These are phyloP conservation scores for Parazoanthus atlanticus DNA, from an alignment of 92 coral and sea anemone species.

Conservation along the genomic window DNA sequence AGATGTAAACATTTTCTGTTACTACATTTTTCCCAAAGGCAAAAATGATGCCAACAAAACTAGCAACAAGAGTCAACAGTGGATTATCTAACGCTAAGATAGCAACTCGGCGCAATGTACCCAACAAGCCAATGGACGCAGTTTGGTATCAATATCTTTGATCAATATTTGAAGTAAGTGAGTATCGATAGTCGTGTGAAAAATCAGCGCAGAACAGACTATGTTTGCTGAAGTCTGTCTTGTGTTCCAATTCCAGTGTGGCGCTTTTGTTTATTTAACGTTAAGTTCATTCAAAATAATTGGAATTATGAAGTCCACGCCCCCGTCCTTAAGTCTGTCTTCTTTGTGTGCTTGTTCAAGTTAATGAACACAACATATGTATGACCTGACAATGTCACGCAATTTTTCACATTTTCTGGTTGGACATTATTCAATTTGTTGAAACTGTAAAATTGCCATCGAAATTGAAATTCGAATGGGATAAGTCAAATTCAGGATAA, in stretches of 20 bases:
- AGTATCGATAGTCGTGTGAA: slow-evolving; percentile 26
- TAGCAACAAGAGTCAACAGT: background rate
- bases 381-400: slow-evolving; percentile 16
- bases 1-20: background rate
- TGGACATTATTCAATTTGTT: background rate
- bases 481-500: background rate
- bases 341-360: slow-evolving; percentile 19
- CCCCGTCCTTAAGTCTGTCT: slow-evolving; percentile 24
- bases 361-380: slow-evolving; percentile 17
- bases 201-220: slow-evolving; percentile 6
- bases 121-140: background rate
- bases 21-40: background rate
- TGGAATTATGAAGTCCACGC: slow-evolving; percentile 42
- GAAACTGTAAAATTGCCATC: background rate
- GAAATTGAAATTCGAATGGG: background rate
- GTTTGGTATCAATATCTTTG: background rate
- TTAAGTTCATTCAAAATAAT: slow-evolving; percentile 39
- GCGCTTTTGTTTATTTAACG: slow-evolving; percentile 41
- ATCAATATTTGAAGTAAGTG: slow-evolving; percentile 15
- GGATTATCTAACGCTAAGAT: background rate
- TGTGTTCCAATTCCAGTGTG: slow-evolving; percentile 5
- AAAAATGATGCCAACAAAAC: background rate
- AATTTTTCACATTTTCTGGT: background rate
- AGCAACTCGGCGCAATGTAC: background rate
- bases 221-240: slow-evolving; percentile 8